Conservation (phyloP, 2,113 vertebrate species). For the Phalacrocorax aristotelis region DNA sequence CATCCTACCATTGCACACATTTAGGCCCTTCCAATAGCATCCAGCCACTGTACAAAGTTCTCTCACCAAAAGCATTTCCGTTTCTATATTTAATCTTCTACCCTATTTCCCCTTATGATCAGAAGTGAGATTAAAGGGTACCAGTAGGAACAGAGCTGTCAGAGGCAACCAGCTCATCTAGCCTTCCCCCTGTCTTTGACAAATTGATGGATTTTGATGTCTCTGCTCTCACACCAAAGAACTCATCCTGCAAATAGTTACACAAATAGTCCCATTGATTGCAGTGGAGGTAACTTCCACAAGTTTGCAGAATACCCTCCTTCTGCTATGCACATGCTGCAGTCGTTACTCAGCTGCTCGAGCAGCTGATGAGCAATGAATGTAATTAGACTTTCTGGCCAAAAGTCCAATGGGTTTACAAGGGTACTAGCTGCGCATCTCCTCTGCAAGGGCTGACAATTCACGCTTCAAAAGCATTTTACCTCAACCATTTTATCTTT, state of each 20-base stretch:
- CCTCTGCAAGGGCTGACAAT: background rate
- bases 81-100: background rate
- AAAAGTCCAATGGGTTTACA: background rate
- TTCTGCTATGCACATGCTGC: background rate
- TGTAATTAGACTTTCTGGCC: background rate
- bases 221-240: background rate
- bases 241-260: background rate
- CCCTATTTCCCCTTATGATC: background rate
- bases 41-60: background rate
- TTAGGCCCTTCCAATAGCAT: background rate
- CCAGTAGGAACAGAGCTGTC: background rate
- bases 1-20: background rate
- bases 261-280: background rate
- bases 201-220: background rate
- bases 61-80: background rate
- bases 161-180: background rate
- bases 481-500: background rate
- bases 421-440: background rate
- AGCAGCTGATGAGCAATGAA: background rate
- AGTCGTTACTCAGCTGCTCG: background rate
- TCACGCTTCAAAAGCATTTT: background rate
- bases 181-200: background rate
- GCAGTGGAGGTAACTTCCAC: background rate
- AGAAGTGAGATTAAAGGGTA: background rate
- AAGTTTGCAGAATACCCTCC: background rate